phyloP scores from a whole-genome alignment of 2,888 invertebrate species.

The Dryobotodes eremita region DNA sequence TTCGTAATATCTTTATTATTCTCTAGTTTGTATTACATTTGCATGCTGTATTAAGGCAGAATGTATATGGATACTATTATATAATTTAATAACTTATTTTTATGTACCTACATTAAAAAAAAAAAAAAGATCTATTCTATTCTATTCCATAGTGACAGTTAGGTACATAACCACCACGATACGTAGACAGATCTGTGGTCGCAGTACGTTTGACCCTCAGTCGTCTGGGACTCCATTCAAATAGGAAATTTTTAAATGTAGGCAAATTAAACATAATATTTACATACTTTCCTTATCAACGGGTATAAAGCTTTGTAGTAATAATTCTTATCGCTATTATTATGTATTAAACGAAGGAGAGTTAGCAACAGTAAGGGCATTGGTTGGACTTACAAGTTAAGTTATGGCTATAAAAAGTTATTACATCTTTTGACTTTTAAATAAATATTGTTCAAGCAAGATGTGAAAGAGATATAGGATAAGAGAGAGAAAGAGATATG shows the following conservation, averaged over 20 bases:
- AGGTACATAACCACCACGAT: neutral
- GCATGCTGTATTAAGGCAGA: too few species aligned
- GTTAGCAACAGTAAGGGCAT: conserved; percentile 48
- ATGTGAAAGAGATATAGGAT: neutral
- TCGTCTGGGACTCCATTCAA: neutral
- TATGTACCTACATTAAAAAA: too few species aligned
- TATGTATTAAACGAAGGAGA: conserved; percentile 13
- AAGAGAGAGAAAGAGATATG: neutral
- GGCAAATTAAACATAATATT: neutral
- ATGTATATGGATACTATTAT: too few species aligned
- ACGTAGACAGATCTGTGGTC: neutral
- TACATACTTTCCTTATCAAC: conserved; percentile 17
- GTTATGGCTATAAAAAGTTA: conserved; percentile 23
- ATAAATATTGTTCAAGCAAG: neutral
- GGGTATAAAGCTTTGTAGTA: conserved; percentile 3
- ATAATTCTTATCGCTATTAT: conserved; percentile 33
- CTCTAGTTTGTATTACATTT: too few species aligned
- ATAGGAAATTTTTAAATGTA: neutral
- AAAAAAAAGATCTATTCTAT: too few species aligned
- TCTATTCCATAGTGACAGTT: neutral
- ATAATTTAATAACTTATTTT: too few species aligned
- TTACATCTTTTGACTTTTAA: conserved; percentile 4
- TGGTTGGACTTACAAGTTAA: conserved; percentile 38
- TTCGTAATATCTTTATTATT: too few species aligned
- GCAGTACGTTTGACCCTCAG: neutral